These are phyloP conservation scores for Edolisoma coerulescens DNA, from an alignment of 2,113 vertebrate species.

Conservation along the genomic window DNA sequence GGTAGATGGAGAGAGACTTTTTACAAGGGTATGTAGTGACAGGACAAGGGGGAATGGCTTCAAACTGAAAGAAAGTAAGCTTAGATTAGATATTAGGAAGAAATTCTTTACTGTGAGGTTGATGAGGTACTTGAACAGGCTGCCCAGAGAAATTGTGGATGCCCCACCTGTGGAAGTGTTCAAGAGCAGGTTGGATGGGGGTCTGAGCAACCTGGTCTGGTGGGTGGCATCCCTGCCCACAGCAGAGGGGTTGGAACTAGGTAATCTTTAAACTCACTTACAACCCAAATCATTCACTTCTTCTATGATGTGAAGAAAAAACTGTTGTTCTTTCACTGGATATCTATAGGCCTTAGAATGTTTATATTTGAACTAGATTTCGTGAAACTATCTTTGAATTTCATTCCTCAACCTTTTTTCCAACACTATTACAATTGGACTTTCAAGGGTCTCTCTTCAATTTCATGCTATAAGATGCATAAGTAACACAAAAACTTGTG, in stretches of 20 bases:
- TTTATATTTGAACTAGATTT: background rate
- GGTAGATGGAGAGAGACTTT: background rate
- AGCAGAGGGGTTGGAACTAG: background rate
- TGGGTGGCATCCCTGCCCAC: background rate
- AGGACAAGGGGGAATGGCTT: background rate
- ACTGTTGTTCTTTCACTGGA: background rate
- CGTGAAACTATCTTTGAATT: background rate
- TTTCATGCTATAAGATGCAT: background rate
- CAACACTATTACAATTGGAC: background rate
- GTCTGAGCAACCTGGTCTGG: background rate
- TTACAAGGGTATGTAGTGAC: background rate
- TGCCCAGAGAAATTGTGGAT: background rate
- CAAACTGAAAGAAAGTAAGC: background rate
- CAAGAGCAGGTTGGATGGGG: background rate
- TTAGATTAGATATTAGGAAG: background rate
- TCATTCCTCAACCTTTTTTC: background rate
- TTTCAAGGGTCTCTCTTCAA: background rate
- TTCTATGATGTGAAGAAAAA: background rate
- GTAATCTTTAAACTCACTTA: background rate
- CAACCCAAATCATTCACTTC: background rate
- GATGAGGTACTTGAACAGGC: background rate
- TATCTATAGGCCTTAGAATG: background rate
- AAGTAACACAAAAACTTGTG: background rate
- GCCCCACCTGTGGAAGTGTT: fast-evolving
- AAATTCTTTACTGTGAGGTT: background rate